These are phyloP conservation scores for Saguinus imperator DNA, from an alignment of 2,113 vertebrate species.

Conservation along the genomic window DNA sequence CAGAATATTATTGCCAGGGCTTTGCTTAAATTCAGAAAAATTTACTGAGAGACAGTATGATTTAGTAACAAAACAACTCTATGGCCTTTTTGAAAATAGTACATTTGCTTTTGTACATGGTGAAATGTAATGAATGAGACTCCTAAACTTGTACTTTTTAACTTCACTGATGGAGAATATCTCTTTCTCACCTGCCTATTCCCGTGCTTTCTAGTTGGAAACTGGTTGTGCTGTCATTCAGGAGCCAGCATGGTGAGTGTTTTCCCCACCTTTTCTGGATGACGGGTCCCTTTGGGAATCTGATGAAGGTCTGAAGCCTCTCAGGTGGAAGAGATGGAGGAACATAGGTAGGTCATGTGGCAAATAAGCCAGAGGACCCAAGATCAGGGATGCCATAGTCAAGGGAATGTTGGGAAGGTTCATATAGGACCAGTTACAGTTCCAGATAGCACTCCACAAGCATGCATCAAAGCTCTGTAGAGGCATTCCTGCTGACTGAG, in stretches of 20 bases:
- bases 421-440: accelerated
- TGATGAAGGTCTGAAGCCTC: neutral
- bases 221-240: neutral
- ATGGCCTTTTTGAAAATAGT: neutral
- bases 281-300: neutral
- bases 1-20: neutral
- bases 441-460: neutral
- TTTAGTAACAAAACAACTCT: neutral
- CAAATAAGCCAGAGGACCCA: neutral
- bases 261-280: neutral
- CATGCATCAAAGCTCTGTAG: neutral
- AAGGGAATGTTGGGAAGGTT: neutral
- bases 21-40: conserved; percentile 24
- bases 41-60: neutral
- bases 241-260: neutral
- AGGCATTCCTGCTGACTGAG: neutral
- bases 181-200: neutral
- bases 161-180: neutral
- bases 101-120: neutral
- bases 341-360: neutral
- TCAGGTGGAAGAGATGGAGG: neutral
- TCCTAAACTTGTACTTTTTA: neutral
- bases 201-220: neutral
- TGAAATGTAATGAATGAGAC: neutral
- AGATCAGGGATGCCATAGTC: neutral